Conservation (phyloP, 2,888 invertebrate species). For the Xestia rhomboidea region DNA sequence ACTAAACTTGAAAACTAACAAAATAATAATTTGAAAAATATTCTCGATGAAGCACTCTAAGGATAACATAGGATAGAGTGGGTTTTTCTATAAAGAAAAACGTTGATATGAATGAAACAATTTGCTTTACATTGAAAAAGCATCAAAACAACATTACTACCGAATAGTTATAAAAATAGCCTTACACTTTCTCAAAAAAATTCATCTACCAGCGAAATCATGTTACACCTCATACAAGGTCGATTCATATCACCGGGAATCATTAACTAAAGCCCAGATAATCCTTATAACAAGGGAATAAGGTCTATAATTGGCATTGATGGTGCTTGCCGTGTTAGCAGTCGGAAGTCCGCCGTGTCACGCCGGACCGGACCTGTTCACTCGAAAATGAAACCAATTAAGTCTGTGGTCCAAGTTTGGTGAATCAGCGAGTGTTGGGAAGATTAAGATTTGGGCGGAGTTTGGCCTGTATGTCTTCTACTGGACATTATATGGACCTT, state of each 20-base stretch:
- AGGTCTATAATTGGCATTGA: conserved; percentile 76
- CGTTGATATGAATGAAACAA: neutral
- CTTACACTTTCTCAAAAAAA: conserved; percentile 4
- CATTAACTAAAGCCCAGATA: conserved; percentile 45
- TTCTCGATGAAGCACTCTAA: neutral
- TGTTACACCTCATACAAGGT: conserved; percentile 45
- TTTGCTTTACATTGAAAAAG: no score
- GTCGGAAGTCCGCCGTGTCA: conserved; percentile 82
- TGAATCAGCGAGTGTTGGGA: conserved; percentile 54
- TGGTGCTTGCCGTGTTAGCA: conserved; percentile 73
- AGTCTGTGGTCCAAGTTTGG: conserved; percentile 74
- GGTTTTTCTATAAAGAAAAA: no score
- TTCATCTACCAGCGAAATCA: conserved; percentile 18
- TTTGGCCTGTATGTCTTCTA: no score
- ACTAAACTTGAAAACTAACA: no score
- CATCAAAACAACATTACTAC: neutral
- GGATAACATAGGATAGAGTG: no score
- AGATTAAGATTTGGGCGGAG: no score
- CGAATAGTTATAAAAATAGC: neutral
- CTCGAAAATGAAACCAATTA: conserved; percentile 90
- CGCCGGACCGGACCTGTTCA: conserved; percentile 85
- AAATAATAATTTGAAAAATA: neutral
- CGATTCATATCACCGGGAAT: conserved; percentile 37
- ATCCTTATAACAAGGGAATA: conserved; percentile 72
- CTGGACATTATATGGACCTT: no score